Evolutionary conservation across 2,888 invertebrate species (phyloP).

Genomic region (Tenthredo distinguenda): DNA sequence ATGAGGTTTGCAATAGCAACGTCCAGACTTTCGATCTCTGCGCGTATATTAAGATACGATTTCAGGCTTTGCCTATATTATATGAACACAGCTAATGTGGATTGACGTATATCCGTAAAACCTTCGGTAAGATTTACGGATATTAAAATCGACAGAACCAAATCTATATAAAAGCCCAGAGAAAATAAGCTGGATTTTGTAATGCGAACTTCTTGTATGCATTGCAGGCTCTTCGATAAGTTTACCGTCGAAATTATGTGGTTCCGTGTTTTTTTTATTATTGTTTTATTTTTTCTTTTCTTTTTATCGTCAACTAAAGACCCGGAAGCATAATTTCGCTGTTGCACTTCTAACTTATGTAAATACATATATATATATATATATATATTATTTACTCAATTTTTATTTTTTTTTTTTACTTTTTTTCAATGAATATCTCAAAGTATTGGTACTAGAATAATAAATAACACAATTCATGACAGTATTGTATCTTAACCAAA

Average conservation of each 20-base stretch:
- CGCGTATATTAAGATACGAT: not conserved
- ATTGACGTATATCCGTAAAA: slow-evolving; percentile 48
- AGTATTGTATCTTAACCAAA: slow-evolving; percentile 61
- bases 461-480: slow-evolving; percentile 58
- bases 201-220: slow-evolving; percentile 37
- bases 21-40: slow-evolving; percentile 17
- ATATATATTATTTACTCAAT: slow-evolving; percentile 37
- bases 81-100: not conserved
- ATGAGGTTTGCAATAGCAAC: slow-evolving; percentile 19
- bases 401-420: slow-evolving; percentile 39
- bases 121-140: slow-evolving; percentile 51
- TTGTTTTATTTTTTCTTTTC: slow-evolving; percentile 3
- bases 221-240: slow-evolving; percentile 49
- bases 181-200: slow-evolving; percentile 11
- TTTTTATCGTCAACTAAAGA: slow-evolving; percentile 42
- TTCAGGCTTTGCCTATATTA: slow-evolving; percentile 24
- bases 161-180: not conserved
- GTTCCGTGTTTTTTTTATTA: slow-evolving; percentile 15
- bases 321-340: slow-evolving; percentile 40
- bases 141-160: slow-evolving; percentile 47
- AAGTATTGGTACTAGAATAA: slow-evolving; percentile 54
- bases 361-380: slow-evolving; percentile 47
- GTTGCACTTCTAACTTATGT: slow-evolving; percentile 56
- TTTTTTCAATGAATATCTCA: slow-evolving; percentile 38
- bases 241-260: slow-evolving; percentile 1